Percentiles rank a stretch among this genome's conserved stretches.
phyloP scores from a whole-genome alignment of 2,113 vertebrate genomes.

The Trogon surrucura region DNA sequence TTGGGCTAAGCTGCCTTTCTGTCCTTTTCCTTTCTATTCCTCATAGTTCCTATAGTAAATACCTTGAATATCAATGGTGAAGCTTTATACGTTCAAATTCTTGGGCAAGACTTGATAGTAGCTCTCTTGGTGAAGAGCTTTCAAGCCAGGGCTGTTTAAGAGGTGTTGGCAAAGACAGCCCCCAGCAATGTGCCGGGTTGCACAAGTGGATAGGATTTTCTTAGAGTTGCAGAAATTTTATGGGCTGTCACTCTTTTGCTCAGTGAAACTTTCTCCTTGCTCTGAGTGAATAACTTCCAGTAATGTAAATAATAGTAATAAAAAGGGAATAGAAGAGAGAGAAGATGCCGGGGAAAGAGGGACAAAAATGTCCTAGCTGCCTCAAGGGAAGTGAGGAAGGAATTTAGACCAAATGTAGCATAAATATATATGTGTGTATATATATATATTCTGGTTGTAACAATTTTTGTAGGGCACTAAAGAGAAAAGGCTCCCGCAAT shows the following conservation, averaged over 20 bases:
- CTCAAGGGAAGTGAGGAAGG: neutral
- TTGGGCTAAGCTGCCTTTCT: neutral
- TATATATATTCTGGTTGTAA: neutral
- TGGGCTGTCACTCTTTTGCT: neutral
- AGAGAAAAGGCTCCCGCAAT: neutral
- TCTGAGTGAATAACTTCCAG: neutral
- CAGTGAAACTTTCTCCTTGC: neutral
- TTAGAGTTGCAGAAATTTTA: neutral
- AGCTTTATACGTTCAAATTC: neutral
- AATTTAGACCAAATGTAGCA: neutral
- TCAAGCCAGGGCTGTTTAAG: neutral
- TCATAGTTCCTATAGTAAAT: neutral
- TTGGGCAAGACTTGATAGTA: neutral
- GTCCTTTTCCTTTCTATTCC: neutral
- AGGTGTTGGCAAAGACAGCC: neutral
- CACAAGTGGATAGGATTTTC: neutral
- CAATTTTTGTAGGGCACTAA: neutral
- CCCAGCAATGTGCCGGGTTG: neutral
- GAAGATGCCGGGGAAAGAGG: neutral
- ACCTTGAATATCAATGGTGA: neutral
- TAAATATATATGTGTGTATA: neutral
- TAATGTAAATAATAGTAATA: neutral
- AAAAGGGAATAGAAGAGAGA: neutral
- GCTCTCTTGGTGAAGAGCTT: neutral
- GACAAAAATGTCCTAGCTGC: neutral